phyloP scores from a whole-genome alignment of 1,140 invertebrate species.

The Drosophila auraria region DNA sequence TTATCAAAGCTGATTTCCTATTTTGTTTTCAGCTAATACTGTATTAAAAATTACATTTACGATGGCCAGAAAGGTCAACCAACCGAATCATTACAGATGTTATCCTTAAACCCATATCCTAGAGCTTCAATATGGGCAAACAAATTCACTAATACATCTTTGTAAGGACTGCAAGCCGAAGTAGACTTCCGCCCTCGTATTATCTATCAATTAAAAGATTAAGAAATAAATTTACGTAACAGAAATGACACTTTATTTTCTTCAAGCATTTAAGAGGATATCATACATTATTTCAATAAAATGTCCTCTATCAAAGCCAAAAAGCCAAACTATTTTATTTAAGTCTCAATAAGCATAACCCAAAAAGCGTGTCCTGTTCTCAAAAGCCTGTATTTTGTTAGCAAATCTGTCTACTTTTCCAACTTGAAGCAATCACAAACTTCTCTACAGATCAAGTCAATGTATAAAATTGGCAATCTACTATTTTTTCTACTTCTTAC shows the following conservation, averaged over 20 bases:
- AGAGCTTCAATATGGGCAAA: conserved; percentile 5
- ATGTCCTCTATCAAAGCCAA: background rate
- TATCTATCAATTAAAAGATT: conserved; percentile 6
- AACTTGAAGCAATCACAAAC: background rate
- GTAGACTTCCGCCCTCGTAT: background rate
- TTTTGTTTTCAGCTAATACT: background rate
- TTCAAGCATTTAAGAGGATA: background rate
- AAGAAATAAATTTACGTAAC: background rate
- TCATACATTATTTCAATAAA: background rate
- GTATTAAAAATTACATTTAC: background rate
- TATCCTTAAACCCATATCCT: background rate
- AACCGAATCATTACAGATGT: background rate
- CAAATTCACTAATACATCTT: conserved; percentile 7
- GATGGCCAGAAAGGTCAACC: background rate
- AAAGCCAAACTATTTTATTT: background rate
- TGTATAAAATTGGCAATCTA: conserved; percentile 23
- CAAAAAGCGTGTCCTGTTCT: background rate
- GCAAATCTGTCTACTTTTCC: background rate
- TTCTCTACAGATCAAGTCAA: conserved; percentile 18
- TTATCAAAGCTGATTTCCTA: too few species aligned
- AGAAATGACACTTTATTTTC: too few species aligned
- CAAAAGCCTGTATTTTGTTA: background rate
- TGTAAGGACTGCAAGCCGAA: background rate
- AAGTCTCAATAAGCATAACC: background rate
- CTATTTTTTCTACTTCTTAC: conserved; percentile 85